Evolutionary conservation across 2,113 vertebrate species (phyloP).

Genomic region (Symphodus melops): DNA sequence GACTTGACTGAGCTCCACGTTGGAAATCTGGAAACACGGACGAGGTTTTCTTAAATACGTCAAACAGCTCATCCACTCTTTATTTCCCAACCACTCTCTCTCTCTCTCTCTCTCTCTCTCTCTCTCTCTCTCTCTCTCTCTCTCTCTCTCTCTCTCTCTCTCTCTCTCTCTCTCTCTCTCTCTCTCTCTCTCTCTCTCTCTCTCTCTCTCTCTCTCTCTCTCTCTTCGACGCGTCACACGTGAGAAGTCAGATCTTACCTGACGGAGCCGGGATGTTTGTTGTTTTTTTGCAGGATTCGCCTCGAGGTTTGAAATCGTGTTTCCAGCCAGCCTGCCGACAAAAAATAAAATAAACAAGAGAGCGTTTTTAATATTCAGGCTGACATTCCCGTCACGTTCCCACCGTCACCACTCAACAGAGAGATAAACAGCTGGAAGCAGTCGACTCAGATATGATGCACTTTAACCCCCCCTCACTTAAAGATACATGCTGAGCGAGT

Average conservation of each 20-base stretch:
- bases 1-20: background rate
- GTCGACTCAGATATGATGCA: conserved; percentile 50
- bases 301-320: background rate
- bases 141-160: conserved; percentile 1
- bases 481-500: conserved; percentile 11
- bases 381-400: background rate
- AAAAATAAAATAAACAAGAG: background rate
- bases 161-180: background rate
- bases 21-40: background rate
- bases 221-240: background rate
- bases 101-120: background rate
- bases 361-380: background rate
- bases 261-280: background rate
- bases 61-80: conserved; percentile 35
- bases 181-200: conserved; percentile 2
- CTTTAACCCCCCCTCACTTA: conserved; percentile 47
- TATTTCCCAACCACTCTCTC: conserved; percentile 15
- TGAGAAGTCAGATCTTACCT: background rate
- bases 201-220: conserved; percentile 1
- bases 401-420: conserved; percentile 1
- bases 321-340: conserved; percentile 18
- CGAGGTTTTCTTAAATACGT: conserved; percentile 17
- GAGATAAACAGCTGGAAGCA: conserved; percentile 12
- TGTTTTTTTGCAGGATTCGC: background rate
- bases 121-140: conserved; percentile 2